Percentiles rank a stretch among this genome's conserved stretches.
phyloP scores from a whole-genome alignment of 1,140 invertebrate genomes.

The Linepithema humile region DNA sequence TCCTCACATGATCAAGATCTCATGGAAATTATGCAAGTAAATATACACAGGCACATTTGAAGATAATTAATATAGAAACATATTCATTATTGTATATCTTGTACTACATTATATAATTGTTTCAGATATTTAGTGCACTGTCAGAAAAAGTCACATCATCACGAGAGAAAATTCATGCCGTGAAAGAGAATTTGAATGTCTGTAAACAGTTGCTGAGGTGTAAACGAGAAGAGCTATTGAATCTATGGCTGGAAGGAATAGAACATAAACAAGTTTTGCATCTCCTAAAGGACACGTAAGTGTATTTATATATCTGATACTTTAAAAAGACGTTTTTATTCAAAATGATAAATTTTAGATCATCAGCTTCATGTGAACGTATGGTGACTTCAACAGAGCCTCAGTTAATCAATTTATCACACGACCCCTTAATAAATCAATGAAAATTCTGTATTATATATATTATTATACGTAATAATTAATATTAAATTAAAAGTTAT shows the following conservation, averaged over 20 bases:
- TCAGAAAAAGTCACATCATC: conserved; percentile 91
- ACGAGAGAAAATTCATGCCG: conserved; percentile 91
- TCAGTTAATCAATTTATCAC: conserved; percentile 21
- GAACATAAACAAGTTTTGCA: conserved; percentile 96
- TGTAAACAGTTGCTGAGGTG: conserved; percentile 96
- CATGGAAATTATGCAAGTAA: conserved; percentile 92
- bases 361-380: too few relatives aligned
- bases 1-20: conserved; percentile 95
- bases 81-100: not conserved
- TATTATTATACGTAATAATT: conserved; percentile 30
- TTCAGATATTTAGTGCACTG: conserved; percentile 92
- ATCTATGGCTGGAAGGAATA: conserved; percentile 96
- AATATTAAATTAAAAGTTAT: conserved; percentile 48
- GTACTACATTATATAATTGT: conserved; percentile 31
- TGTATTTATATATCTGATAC: too few relatives aligned
- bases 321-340: too few relatives aligned
- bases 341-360: too few relatives aligned
- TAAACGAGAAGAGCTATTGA: conserved; percentile 95
- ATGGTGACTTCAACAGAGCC: too few relatives aligned
- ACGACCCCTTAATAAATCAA: conserved; percentile 38
- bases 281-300: conserved; percentile 95
- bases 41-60: conserved; percentile 17
- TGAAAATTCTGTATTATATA: conserved; percentile 14
- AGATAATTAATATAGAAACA: not conserved
- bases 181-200: conserved; percentile 95